These are phyloP conservation scores for Rhea pennata DNA, from an alignment of 2,113 vertebrate genomes.

Conservation along the genomic window DNA sequence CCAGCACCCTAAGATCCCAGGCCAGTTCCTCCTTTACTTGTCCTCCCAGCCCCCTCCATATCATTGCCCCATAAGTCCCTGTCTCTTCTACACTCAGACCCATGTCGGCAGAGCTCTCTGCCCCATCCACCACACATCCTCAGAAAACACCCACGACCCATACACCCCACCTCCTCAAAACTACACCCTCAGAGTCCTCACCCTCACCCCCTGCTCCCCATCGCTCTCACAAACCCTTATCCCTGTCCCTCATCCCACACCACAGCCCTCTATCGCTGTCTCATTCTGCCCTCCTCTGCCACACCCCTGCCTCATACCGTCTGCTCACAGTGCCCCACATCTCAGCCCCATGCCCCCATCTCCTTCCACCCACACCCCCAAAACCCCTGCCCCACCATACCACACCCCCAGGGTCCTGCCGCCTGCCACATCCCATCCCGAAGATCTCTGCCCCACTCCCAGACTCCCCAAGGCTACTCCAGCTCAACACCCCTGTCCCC, in stretches of 20 bases:
- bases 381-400: too few species aligned
- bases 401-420: too few species aligned
- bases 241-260: too few species aligned
- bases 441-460: too few species aligned
- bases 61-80: background rate
- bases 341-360: too few species aligned
- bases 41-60: background rate
- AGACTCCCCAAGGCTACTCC: too few species aligned
- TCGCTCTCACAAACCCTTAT: too few species aligned
- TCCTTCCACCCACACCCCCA: too few species aligned
- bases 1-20: background rate
- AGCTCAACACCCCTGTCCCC: too few species aligned
- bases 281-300: background rate
- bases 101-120: background rate
- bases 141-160: background rate
- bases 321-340: too few species aligned
- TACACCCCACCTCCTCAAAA: background rate
- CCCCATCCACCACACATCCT: background rate
- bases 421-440: too few species aligned
- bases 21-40: background rate
- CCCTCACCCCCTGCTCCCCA: background rate
- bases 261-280: background rate
- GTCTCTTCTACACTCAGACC: rapidly evolving
- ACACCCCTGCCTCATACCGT: too few species aligned
- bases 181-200: background rate